Percentiles rank a stretch among this genome's conserved stretches.
Evolutionary conservation across 2,113 vertebrate genomes (phyloP).

Genomic region (Syrmaticus mikado): DNA sequence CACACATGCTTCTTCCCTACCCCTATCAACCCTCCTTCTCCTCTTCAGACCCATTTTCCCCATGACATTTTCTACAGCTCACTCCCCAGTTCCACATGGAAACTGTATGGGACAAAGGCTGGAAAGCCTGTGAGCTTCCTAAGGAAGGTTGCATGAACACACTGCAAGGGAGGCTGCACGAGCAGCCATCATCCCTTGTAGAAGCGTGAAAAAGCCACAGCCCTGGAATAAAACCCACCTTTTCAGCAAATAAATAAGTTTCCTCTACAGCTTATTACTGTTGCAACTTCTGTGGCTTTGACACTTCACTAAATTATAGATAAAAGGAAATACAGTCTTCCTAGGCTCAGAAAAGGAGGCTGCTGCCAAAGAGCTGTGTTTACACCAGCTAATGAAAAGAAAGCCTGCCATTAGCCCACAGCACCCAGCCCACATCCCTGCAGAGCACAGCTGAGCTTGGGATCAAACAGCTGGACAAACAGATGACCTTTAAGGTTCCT

Average conservation of each 20-base stretch:
- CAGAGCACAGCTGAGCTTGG: neutral
- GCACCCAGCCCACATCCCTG: neutral
- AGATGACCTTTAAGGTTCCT: neutral
- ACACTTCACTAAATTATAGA: conserved; percentile 67
- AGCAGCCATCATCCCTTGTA: conserved; percentile 1
- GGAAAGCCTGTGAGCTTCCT: neutral
- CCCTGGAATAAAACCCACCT: conserved; percentile 33
- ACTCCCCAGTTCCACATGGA: neutral
- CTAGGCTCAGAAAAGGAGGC: conserved; percentile 19
- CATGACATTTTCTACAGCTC: neutral
- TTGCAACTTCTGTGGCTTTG: conserved; percentile 53
- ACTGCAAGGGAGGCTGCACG: neutral
- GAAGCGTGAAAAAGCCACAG: neutral
- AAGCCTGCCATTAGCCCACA: neutral
- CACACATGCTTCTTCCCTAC: neutral
- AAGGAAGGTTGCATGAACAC: neutral
- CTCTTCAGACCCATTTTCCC: neutral
- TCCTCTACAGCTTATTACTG: conserved; percentile 33
- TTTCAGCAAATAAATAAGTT: neutral
- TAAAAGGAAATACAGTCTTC: conserved; percentile 64
- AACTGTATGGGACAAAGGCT: neutral
- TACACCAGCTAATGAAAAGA: conserved; percentile 51
- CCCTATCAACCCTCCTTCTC: neutral
- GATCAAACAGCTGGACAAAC: neutral
- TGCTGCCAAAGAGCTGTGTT: conserved; percentile 36